Conservation (phyloP, 1,140 invertebrate species). For the Pseudomyrmex cubaensis region DNA sequence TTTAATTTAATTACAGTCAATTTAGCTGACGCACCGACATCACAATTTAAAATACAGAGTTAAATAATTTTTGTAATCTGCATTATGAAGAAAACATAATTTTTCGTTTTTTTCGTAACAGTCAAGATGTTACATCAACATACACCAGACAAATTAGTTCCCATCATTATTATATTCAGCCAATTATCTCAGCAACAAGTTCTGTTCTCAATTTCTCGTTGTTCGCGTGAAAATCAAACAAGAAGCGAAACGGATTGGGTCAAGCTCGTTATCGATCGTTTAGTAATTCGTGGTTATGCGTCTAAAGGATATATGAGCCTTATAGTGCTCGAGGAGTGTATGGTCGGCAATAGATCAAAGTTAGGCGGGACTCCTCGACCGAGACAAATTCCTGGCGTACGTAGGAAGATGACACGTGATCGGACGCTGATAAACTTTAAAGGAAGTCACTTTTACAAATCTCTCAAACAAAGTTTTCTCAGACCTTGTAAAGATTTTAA, state of each 20-base stretch:
- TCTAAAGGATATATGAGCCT: slow-evolving; percentile 21
- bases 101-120: no score
- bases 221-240: not conserved
- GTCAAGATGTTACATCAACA: not conserved
- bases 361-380: not conserved
- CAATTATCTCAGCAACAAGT: slow-evolving; percentile 35
- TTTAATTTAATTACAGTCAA: not conserved
- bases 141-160: slow-evolving; percentile 4
- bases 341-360: slow-evolving; percentile 5
- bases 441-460: not conserved
- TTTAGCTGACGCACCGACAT: not conserved
- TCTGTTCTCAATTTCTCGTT: not conserved
- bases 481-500: not conserved
- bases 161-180: not conserved
- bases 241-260: not conserved
- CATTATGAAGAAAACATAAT: no score
- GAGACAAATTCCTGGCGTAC: slow-evolving; percentile 4
- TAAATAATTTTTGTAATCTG: not conserved
- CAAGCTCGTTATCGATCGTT: slow-evolving; percentile 26
- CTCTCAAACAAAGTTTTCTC: not conserved
- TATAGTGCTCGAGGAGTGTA: not conserved
- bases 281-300: slow-evolving; percentile 13
- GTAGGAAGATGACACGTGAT: not conserved
- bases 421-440: not conserved
- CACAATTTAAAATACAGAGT: not conserved